Evolutionary conservation across 2,888 invertebrate species (phyloP), one percentile per base, ranked within the genome.

Genomic region (Fissipunctia ypsillon): DNA sequence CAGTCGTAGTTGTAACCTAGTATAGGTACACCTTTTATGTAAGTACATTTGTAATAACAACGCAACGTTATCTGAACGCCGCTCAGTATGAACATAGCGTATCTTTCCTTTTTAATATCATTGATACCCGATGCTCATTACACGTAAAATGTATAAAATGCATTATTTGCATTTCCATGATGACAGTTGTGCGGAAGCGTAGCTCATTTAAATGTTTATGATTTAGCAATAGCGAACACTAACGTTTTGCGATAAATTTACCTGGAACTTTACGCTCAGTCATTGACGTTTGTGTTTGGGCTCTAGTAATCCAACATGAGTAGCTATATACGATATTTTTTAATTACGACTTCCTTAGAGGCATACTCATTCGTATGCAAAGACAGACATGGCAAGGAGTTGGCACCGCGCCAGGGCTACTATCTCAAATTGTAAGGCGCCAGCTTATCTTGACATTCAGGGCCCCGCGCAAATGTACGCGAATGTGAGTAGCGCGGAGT

Each of bases 351-450:
- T 82, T 83, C 77, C 83, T 77, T 73, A 81, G 22, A 78, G 78
- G 67, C 72, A 63, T 65, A 76, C 78, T 80, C 85, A 85, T 86
- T 77, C 88, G 78, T 78, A 87, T 85, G 87, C 86, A 89, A 90
- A 91, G 87, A 88, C 84, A 89, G 88, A 87, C 88, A 87, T 87
- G 86, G 89, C 87, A 90, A 90, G 92, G 90, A 90, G 79, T 84
- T 94, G 94, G 94, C 93, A 76, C 35, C 35, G 72, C 52, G 94
- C 94, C 94, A 95, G 86, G 83, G 80, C 85, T 83, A 88, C 89
- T 88, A 91, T 93, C 89, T 90, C 87, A 84, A 90, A 92, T 90
- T 91, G 90, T 79, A 88, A 91, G 89, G 88, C 88, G 78, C 94
- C 93, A 92, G 85, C 84, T 80, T 91, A 88, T 76, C 67, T 72